These are phyloP conservation scores for Leiothrix lutea DNA, from an alignment of 2,113 vertebrate genomes.

Conservation along the genomic window DNA sequence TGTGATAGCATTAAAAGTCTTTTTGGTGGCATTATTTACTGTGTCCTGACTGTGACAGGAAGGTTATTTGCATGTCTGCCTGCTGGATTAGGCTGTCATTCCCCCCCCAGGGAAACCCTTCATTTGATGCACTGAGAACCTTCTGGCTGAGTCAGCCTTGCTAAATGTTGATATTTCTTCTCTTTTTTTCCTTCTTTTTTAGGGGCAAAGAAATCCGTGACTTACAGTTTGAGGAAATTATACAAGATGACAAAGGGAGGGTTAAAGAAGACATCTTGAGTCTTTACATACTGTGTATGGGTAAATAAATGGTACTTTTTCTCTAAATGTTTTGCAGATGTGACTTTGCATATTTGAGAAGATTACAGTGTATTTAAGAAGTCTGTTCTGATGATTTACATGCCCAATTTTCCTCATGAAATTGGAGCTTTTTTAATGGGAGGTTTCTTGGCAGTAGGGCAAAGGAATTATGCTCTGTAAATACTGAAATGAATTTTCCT, in stretches of 20 bases:
- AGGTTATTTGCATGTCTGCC: neutral
- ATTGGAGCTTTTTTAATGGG: neutral
- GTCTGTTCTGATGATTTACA: neutral
- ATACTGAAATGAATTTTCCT: neutral
- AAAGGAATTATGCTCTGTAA: neutral
- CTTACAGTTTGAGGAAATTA: conserved; percentile 88
- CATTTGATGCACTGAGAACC: neutral
- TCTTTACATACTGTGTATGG: conserved; percentile 7
- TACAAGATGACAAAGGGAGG: conserved; percentile 92
- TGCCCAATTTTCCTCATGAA: neutral
- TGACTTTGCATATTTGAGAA: neutral
- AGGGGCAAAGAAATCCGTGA: conserved; percentile 87
- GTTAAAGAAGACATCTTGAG: conserved; percentile 73
- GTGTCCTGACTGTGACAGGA: neutral
- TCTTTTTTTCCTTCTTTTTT: neutral
- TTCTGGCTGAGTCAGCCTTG: neutral
- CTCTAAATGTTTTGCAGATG: conserved; percentile 7
- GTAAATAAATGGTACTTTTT: conserved; percentile 63
- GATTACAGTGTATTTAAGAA: neutral
- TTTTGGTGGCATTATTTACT: neutral
- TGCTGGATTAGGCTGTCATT: neutral
- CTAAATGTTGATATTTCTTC: neutral
- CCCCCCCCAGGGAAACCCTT: neutral
- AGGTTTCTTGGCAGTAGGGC: neutral
- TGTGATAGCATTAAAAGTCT: neutral